Conservation (phyloP, 2,113 vertebrate genomes). For the Forbesichthys papilliferus region DNA sequence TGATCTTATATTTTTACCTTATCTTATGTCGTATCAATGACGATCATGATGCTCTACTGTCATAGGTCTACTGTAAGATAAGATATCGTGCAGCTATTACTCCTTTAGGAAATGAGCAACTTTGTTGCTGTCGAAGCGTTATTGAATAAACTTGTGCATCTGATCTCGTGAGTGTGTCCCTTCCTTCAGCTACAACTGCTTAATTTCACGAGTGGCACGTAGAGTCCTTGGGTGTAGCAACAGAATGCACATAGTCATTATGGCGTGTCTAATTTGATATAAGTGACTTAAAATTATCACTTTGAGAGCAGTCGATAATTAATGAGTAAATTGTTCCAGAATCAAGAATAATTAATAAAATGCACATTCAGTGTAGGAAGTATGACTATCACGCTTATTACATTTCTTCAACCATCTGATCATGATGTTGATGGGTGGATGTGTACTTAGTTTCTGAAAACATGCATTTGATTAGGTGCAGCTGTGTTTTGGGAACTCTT, state of each 20-base stretch:
- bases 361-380: constrained; percentile 2
- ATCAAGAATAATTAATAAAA: background rate
- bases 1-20: no score
- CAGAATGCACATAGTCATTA: constrained; percentile 32
- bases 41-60: background rate
- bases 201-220: no score
- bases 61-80: background rate
- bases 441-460: constrained; percentile 29
- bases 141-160: no score
- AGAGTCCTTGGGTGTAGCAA: constrained; percentile 1
- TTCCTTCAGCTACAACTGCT: no score
- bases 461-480: constrained; percentile 37
- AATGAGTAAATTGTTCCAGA: constrained; percentile 2
- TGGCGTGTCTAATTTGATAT: constrained; percentile 19
- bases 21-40: no score
- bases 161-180: no score
- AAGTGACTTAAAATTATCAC: constrained; percentile 28
- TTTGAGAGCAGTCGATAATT: constrained; percentile 43
- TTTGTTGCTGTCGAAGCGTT: background rate
- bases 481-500: constrained; percentile 49
- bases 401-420: constrained; percentile 12
- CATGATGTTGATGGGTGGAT: constrained; percentile 40
- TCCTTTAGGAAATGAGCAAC: constrained; percentile 26
- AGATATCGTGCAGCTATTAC: constrained; percentile 20
- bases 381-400: constrained; percentile 5